phyloP scores from a whole-genome alignment of 2,888 invertebrate genomes.

The Hyles lineata region DNA sequence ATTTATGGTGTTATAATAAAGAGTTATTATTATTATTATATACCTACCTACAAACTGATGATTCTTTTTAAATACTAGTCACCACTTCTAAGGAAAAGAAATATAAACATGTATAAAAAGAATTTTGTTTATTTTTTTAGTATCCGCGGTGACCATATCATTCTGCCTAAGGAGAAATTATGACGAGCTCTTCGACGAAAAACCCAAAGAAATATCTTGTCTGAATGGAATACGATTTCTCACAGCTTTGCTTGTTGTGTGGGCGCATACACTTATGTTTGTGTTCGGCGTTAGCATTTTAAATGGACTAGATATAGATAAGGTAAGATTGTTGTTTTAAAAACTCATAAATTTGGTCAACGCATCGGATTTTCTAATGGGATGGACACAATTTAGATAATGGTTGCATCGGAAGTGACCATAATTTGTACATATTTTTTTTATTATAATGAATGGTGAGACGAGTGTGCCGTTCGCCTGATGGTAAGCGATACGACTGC shows the following conservation, averaged over 20 bases:
- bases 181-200: not conserved
- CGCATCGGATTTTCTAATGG: too few species aligned
- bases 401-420: too few species aligned
- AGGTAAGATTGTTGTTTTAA: not conserved
- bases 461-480: too few species aligned
- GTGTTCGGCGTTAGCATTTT: not conserved
- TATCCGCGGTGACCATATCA: not conserved
- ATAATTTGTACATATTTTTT: too few species aligned
- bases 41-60: too few species aligned
- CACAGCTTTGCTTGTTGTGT: not conserved
- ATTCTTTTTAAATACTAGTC: not conserved
- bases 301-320: slow-evolving; percentile 5
- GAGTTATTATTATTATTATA: too few species aligned
- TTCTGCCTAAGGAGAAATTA: slow-evolving; percentile 16
- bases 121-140: not conserved
- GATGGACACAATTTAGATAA: too few species aligned
- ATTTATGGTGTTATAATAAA: too few species aligned
- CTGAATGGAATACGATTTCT: slow-evolving; percentile 5
- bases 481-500: too few species aligned
- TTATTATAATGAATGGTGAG: too few species aligned
- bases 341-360: too few species aligned
- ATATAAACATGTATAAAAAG: not conserved
- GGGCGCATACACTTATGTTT: not conserved
- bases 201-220: not conserved
- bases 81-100: not conserved